Conservation (phyloP, 1,140 invertebrate genomes). For the Drosophila virilis region DNA sequence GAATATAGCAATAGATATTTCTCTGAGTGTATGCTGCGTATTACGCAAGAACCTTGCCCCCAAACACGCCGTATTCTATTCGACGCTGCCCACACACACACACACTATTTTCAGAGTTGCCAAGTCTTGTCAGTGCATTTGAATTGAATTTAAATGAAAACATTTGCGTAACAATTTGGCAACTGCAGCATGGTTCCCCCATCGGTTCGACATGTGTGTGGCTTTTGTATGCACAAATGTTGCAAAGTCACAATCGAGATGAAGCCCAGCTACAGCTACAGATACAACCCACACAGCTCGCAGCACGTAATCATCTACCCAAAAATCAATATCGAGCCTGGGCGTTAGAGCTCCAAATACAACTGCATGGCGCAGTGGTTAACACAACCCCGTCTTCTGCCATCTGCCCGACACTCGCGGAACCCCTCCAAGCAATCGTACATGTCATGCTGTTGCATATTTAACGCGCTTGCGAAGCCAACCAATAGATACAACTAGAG, state of each 20-base stretch:
- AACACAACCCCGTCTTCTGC: background rate
- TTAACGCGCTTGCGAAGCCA: conserved; percentile 49
- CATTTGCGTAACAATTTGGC: conserved; percentile 73
- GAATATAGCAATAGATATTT: background rate
- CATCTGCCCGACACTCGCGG: background rate
- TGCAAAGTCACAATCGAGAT: conserved; percentile 40
- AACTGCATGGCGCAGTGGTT: conserved; percentile 3
- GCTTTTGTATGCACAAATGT: conserved; percentile 35
- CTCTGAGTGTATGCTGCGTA: background rate
- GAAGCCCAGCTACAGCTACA: conserved; percentile 20
- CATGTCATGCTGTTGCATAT: conserved; percentile 53
- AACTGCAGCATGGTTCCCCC: conserved; percentile 35
- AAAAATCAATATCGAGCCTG: conserved; percentile 63
- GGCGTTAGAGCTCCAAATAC: background rate
- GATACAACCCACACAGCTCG: background rate
- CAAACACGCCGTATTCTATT: background rate
- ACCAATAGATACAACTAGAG: conserved; percentile 34
- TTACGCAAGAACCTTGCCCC: conserved; percentile 29
- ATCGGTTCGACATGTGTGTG: conserved; percentile 9
- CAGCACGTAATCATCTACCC: conserved; percentile 59
- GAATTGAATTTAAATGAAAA: conserved; percentile 70
- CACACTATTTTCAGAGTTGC: conserved; percentile 19
- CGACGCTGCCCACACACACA: background rate
- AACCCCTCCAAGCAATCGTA: conserved; percentile 25
- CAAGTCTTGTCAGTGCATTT: conserved; percentile 50